These are phyloP conservation scores for Xanthostigma xanthostigma DNA, from an alignment of 2,888 invertebrate species.

Conservation along the genomic window DNA sequence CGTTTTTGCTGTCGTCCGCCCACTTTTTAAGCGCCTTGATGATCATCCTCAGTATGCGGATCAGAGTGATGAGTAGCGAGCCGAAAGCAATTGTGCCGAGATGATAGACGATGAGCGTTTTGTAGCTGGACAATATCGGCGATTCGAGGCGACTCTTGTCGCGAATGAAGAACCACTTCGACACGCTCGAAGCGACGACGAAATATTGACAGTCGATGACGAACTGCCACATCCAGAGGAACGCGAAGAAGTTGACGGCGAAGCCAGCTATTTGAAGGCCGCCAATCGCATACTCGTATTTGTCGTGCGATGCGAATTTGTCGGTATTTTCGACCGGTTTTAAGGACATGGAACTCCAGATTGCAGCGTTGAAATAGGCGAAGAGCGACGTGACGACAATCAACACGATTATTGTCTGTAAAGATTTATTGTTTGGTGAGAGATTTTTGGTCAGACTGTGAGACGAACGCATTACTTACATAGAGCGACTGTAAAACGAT, in stretches of 20 bases:
- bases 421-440: neutral
- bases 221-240: constrained; percentile 44
- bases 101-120: constrained; percentile 38
- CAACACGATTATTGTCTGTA: constrained; percentile 29
- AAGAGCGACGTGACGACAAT: constrained; percentile 21
- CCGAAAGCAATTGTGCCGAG: constrained; percentile 54
- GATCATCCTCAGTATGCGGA: constrained; percentile 38
- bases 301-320: neutral
- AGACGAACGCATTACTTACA: constrained; percentile 24
- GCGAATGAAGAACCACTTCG: constrained; percentile 48
- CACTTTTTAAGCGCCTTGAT: constrained; percentile 24
- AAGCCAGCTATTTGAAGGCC: constrained; percentile 15
- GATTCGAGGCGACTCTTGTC: constrained; percentile 18
- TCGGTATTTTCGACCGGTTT: constrained; percentile 13
- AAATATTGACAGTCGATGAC: constrained; percentile 46
- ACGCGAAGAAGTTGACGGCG: constrained; percentile 32
- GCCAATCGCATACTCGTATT: constrained; percentile 13
- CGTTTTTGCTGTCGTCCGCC: constrained; percentile 29
- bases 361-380: constrained; percentile 13
- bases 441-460: no score
- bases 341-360: constrained; percentile 10
- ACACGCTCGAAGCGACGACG: constrained; percentile 44
- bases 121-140: constrained; percentile 18
- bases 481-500: constrained; percentile 35
- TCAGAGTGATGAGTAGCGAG: constrained; percentile 46